Conservation (phyloP, 2,888 invertebrate species). For the Pollenia amentaria region DNA sequence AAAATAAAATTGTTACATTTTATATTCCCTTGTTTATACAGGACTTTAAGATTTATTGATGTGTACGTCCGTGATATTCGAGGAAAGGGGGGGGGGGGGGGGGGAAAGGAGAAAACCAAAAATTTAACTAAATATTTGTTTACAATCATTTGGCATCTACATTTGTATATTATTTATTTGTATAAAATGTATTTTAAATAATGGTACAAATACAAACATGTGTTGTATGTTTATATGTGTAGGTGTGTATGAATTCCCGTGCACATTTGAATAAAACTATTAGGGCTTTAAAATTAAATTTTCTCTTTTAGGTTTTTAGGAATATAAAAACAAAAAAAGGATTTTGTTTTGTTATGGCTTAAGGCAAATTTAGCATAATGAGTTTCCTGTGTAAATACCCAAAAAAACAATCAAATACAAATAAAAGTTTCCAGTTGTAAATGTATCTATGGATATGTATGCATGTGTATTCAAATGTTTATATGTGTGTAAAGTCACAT, state of each 20-base stretch:
- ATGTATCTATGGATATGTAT: too few relatives aligned
- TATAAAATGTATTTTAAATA: too few relatives aligned
- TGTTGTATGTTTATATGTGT: neutral
- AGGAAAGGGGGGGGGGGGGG: too few relatives aligned
- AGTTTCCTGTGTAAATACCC: slow-evolving; percentile 80
- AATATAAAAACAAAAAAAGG: slow-evolving; percentile 66
- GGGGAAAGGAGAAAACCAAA: neutral
- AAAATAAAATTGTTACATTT: too few relatives aligned
- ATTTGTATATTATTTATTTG: slow-evolving; percentile 25
- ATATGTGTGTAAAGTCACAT: too few relatives aligned
- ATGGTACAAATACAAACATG: slow-evolving; percentile 15
- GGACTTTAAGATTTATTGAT: slow-evolving; percentile 77
- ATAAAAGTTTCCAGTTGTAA: neutral
- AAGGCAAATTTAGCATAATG: slow-evolving; percentile 79
- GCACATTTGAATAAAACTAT: neutral
- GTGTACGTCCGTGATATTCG: slow-evolving; percentile 47
- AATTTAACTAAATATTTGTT: slow-evolving; percentile 45
- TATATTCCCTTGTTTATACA: slow-evolving; percentile 73
- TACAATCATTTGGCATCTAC: neutral
- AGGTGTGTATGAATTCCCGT: neutral
- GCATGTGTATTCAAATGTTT: too few relatives aligned
- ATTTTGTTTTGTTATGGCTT: slow-evolving; percentile 77
- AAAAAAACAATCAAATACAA: slow-evolving; percentile 56
- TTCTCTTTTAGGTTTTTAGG: slow-evolving; percentile 3
- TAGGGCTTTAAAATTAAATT: slow-evolving; percentile 22